A percentile compares a stretch with the other conserved stretches of the same genome.
Evolutionary conservation across 2,888 invertebrate genomes (phyloP).

Genomic region (Diaprepes abbreviatus): DNA sequence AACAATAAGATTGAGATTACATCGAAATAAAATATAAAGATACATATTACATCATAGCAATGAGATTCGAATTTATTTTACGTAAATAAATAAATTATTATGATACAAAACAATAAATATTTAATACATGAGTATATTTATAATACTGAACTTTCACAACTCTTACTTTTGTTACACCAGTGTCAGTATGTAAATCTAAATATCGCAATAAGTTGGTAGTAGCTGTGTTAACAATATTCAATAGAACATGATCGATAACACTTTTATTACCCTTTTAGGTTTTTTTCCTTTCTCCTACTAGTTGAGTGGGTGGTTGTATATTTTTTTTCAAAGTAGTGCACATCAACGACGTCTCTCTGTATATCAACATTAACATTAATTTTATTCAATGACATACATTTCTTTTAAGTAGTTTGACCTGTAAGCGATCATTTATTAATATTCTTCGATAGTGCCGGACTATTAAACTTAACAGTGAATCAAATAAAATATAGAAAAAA

Average conservation of each 20-base stretch:
- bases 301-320: background rate
- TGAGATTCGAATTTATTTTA: too few relatives aligned
- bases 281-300: constrained; percentile 2
- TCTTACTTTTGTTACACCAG: background rate
- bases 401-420: background rate
- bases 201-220: too few relatives aligned
- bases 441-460: background rate
- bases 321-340: too few relatives aligned
- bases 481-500: too few relatives aligned
- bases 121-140: background rate
- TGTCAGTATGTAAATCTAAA: background rate
- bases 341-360: too few relatives aligned
- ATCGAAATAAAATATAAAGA: too few relatives aligned
- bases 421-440: background rate
- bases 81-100: too few relatives aligned
- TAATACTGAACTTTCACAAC: background rate
- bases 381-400: background rate
- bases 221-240: background rate
- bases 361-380: background rate
- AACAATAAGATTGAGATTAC: too few relatives aligned
- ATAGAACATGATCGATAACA: background rate
- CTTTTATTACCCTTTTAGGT: background rate
- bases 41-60: too few relatives aligned
- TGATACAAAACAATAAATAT: too few relatives aligned
- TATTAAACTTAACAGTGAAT: too few relatives aligned